phyloP scores from a whole-genome alignment of 2,888 invertebrate genomes.

The Frankliniella intonsa region DNA sequence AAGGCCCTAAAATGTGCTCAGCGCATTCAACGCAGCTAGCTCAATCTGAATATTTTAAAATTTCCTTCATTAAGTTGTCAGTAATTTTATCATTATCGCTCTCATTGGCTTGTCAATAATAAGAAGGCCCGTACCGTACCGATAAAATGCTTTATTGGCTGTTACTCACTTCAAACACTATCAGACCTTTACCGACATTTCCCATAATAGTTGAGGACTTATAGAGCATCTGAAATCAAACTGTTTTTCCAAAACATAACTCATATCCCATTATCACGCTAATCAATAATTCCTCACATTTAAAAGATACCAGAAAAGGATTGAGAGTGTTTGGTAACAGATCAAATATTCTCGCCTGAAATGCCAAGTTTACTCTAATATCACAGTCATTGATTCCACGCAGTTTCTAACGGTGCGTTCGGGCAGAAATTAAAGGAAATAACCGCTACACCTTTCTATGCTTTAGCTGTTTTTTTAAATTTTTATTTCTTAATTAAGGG shows the following conservation, averaged over 20 bases:
- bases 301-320: too few species aligned
- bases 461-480: too few species aligned
- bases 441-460: too few species aligned
- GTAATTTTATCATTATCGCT: background rate
- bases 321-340: too few species aligned
- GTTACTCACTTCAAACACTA: background rate
- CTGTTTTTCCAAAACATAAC: background rate
- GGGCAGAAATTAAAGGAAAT: too few species aligned
- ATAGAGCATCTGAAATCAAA: background rate
- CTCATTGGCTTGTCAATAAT: background rate
- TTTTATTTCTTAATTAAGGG: too few species aligned
- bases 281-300: too few species aligned
- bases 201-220: background rate
- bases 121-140: background rate
- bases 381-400: background rate
- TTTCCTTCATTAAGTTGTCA: background rate
- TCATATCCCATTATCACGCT: too few species aligned
- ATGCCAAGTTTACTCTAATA: background rate
- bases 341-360: background rate
- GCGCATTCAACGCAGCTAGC: background rate
- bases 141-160: background rate
- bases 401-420: too few species aligned
- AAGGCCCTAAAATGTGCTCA: background rate
- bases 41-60: background rate
- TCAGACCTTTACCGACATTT: background rate